Base-by-base conservation (phyloP, 2,888 invertebrate genomes). In the Megaustenia siamemsis region DNA sequence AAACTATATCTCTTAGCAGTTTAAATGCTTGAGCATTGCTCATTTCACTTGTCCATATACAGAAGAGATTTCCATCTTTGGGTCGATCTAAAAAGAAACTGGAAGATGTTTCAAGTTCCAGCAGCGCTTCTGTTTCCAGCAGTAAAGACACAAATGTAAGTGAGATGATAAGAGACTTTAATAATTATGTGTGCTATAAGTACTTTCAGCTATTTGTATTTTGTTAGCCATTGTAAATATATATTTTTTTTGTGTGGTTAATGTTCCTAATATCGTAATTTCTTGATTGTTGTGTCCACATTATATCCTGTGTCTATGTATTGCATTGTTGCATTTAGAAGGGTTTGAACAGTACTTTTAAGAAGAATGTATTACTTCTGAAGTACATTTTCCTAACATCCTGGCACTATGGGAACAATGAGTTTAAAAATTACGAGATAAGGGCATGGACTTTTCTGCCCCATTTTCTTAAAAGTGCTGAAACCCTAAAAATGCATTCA, bases 61-160 rank as follows among this genome's bases (percentile, higher is more conserved):
- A 82, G 82, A 82, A 82, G 32, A 53, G 82, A 60, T 45, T 82
- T 4, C 82, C 82, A 60, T 73, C 82, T n/a, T 38, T 82, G 56
- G 73, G 73, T 6, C 8, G 60, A 40, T 82, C 82, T 18, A 82
- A 82, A 43, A 82, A 43, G 21, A 82, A 56, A 60, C 18, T 43
- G 8, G 24, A 15, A 12, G 82, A 82, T 21, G 28, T 56, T 4
- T 60, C 56, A 28, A 82, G 60, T 28, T 28, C 8, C 38, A 38
- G 45, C 40, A 71, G 38, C 28, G 45, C 81, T 53, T 45, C 71
- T 21, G 18, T 53, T 35, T 80, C 56, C 38, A 60, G 53, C 43
- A 40, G 32, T 43, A n/a, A n/a, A n/a, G 82, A 73, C 38, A n/a
- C 60, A 21, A 82, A 82, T 21, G 60, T 73, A 56, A 56, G 73